phyloP scores from a whole-genome alignment of 2,888 invertebrate species.

The Monopis laevigella region DNA sequence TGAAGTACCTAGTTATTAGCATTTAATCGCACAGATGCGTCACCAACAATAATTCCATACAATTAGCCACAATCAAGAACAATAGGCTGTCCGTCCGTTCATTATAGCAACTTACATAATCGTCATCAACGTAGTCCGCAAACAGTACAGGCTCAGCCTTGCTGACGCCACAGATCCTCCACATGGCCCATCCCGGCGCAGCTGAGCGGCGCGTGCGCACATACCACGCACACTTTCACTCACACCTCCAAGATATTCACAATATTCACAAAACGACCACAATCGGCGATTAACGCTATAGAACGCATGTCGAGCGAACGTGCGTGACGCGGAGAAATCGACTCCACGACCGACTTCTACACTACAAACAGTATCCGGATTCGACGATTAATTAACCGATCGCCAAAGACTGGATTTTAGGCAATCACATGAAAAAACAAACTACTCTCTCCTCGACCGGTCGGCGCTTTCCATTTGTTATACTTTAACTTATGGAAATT shows the following conservation, averaged over 20 bases:
- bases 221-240: conserved; percentile 56
- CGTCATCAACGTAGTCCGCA: conserved; percentile 40
- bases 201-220: conserved; percentile 33
- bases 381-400: conserved; percentile 17
- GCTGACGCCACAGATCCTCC: conserved; percentile 62
- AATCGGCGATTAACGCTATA: background rate
- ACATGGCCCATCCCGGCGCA: conserved; percentile 60
- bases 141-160: conserved; percentile 54
- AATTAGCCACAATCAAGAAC: conserved; percentile 1
- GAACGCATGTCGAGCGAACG: conserved; percentile 23
- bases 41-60: background rate
- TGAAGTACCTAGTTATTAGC: background rate
- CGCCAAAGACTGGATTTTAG: background rate
- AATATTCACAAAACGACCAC: conserved; percentile 1
- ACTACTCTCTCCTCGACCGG: background rate
- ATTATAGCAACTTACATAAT: conserved; percentile 48
- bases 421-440: too few relatives aligned
- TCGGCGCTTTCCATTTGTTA: background rate
- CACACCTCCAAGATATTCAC: background rate
- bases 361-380: conserved; percentile 16
- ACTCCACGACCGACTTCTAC: conserved; percentile 19
- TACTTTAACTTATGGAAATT: too few relatives aligned
- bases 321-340: conserved; percentile 63
- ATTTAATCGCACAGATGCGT: background rate
- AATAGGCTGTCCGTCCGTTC: background rate